Evolutionary conservation across 1,140 invertebrate species (phyloP), one percentile per base, ranked within the genome.

Genomic region (Polyergus mexicanus): DNA sequence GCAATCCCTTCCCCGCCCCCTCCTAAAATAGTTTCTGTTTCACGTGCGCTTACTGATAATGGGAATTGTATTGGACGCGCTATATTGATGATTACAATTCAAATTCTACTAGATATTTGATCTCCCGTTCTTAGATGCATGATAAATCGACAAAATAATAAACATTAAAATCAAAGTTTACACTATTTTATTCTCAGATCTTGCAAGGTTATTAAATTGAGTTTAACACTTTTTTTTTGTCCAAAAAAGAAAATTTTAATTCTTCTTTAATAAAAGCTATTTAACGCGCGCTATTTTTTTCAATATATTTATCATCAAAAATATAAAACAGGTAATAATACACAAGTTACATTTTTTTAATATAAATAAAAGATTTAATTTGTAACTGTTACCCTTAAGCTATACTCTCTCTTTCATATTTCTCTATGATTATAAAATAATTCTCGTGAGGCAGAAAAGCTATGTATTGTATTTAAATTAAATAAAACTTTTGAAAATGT

Each of bases 61-160:
- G 32, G 10, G 16, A 69, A 80, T 38, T 80, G 32, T 62, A 78
- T 25, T 11, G 19, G 60, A 65, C 41, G 41, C 13, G n/a, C 44
- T 69, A 69, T 69, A 69, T 69, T 13, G 63, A 80, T 69, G 22
- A 69, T 80, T 44, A n/a, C 47, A 80, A 71, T 69, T 80, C 47
- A 13, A 54, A 54, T 35, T 71, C 47, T 13, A 56, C n/a, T 54
- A 25, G 47, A 54, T 35, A n/a, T 0, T 56, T 51, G 8, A 22
- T 54, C n/a, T 54, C 25, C 10, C 10, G 44, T 68, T 51, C 32
- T 78, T 32, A 25, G 32, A 41, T 80, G 44, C 16, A 54, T 80
- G 44, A 32, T 41, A 54, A 68, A 54, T 69, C 16, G 63, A 28
- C 44, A 16, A 44, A 38, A 69, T 22, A 22, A 80, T 38, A 16